Evolutionary conservation across 2,797 vertebrate species (phyloP).

Genomic region (Cheirogaleus major): DNA sequence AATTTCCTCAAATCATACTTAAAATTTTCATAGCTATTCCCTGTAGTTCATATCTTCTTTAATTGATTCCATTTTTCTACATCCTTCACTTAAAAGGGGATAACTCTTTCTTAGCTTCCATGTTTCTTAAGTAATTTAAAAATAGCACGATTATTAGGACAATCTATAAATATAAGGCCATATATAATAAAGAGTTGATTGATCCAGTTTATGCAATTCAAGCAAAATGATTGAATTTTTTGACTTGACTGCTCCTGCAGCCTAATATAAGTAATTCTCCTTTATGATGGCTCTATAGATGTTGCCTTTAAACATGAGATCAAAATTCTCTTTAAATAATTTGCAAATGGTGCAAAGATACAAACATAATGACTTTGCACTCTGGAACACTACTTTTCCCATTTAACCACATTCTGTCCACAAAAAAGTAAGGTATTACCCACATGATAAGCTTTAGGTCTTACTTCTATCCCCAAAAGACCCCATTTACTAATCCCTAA

Average conservation of each 20-base stretch:
- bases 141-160: slow-evolving; percentile 13
- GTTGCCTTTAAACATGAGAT: background rate
- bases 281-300: background rate
- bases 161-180: slow-evolving; percentile 32
- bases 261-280: slow-evolving; percentile 14
- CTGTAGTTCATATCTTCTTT: slow-evolving; percentile 10
- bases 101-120: background rate
- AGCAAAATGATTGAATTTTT: slow-evolving; percentile 11
- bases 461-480: background rate
- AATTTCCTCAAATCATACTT: slow-evolving; percentile 51
- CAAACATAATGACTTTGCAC: background rate
- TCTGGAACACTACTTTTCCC: background rate
- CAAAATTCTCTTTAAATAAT: background rate
- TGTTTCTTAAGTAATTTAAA: slow-evolving; percentile 17
- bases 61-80: slow-evolving; percentile 43
- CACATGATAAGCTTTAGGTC: background rate
- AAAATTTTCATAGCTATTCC: slow-evolving; percentile 45
- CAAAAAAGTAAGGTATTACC: background rate
- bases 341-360: background rate
- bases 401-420: background rate
- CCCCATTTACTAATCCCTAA: background rate
- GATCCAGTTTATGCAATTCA: slow-evolving; percentile 6
- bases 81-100: slow-evolving; percentile 16
- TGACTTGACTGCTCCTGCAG: background rate
- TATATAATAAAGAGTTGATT: slow-evolving; percentile 17